Base-by-base conservation (phyloP, 2,113 vertebrate genomes). In the Lepus timidus region DNA sequence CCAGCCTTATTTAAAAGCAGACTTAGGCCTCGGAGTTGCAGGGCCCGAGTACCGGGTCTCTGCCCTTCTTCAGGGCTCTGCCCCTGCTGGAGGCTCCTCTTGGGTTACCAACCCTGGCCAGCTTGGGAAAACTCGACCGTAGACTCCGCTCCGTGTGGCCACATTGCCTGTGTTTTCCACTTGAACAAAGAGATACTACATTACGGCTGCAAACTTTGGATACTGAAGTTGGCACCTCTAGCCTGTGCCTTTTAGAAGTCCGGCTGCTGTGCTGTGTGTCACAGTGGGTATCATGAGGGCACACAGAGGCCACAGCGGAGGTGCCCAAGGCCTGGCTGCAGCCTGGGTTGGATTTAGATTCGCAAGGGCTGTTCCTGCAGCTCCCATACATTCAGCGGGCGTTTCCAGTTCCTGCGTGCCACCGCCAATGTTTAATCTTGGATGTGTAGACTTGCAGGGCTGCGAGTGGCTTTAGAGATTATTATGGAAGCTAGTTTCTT, bases 201-300 rank as follows among this genome's bases (percentile, higher is more conserved):
- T 87, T 84, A 27, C 9, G 71, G 39, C 49, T 79, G 51, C n/a
- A 49, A 84, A 23, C 25, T 75, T 85, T 94, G 36, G 94, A 14
- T 68, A 20, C 73, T 81, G 78, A 29, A 84, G 6, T 58, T 52
- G 55, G 55, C 19, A 17, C 19, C 65, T 52, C 71, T 88, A 49
- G 62, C 71, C 70, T 76, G 29, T 88, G 70, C 9, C 93, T 65
- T 29, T 49, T 33, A 1, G 70, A 52, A 36, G 65, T 64, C 16
- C 14, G n/a, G 22, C 22, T 23, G 16, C 0, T 13, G 0, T 90
- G n/a, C 39, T 36, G 1, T 27, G 4, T 36, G 36, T 14, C 27
- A 36, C 58, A 8, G 23, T 23, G 22, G 71, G 1, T 31, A 19
- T 83, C 31, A 25, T 44, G n/a, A 67, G 58, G 79, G 14, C 23